These are phyloP conservation scores for Trissolcus brochymenae DNA, from an alignment of 2,888 invertebrate genomes.

Conservation along the genomic window DNA sequence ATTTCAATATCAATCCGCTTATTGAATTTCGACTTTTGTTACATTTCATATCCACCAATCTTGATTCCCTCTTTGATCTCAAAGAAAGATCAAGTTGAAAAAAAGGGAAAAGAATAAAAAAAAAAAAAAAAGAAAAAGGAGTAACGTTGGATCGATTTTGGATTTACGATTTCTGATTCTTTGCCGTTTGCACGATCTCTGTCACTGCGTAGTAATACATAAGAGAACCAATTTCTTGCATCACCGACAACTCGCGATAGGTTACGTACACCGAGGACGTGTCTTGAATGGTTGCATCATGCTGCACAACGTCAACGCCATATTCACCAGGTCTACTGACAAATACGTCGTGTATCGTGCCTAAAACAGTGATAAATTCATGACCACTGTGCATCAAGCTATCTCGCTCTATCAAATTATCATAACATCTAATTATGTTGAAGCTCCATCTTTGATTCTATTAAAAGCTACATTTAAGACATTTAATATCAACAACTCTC, in stretches of 20 bases:
- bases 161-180: constrained; percentile 62
- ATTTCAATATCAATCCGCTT: not conserved
- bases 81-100: no score
- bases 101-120: no score
- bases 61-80: no score
- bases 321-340: constrained; percentile 35
- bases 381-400: not conserved
- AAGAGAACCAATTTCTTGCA: constrained; percentile 71
- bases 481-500: no score
- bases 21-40: no score
- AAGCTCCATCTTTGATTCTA: no score
- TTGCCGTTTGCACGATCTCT: constrained; percentile 66
- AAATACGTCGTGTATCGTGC: constrained; percentile 46
- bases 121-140: no score
- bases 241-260: constrained; percentile 62
- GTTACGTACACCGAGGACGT: constrained; percentile 56
- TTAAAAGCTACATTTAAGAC: no score
- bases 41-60: constrained; percentile 58
- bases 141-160: constrained; percentile 42
- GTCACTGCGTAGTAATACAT: constrained; percentile 70
- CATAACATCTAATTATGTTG: no score
- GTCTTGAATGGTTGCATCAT: constrained; percentile 46
- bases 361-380: constrained; percentile 26
- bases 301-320: constrained; percentile 49
- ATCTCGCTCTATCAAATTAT: not conserved